These are phyloP conservation scores for Caprella mutica DNA, from an alignment of 2,888 invertebrate species.

Conservation along the genomic window DNA sequence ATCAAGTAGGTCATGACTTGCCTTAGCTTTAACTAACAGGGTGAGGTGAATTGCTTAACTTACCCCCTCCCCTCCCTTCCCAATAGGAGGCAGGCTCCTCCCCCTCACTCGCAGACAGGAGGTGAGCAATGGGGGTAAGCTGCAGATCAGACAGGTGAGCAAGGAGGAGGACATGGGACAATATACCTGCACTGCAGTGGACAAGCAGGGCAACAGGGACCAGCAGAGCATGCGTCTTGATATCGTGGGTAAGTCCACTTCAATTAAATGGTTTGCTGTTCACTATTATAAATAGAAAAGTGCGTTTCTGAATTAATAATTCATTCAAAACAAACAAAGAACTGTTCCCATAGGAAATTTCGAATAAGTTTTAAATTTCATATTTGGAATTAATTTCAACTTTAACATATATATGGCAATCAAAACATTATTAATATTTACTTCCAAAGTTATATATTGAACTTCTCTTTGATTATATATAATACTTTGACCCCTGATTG, in stretches of 20 bases:
- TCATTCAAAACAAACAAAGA: background rate
- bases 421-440: background rate
- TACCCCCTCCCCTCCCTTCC: too few species aligned
- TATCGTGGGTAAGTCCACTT: conserved; percentile 62
- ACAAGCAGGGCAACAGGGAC: conserved; percentile 67
- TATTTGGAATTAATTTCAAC: background rate
- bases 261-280: background rate
- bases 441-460: background rate
- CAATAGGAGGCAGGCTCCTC: conserved; percentile 64
- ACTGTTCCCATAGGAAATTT: background rate
- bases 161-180: conserved; percentile 67
- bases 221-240: conserved; percentile 61
- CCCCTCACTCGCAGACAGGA: conserved; percentile 77
- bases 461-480: background rate
- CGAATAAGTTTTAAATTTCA: background rate
- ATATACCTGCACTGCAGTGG: conserved; percentile 79
- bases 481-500: background rate
- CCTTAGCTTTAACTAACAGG: too few species aligned
- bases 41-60: too few species aligned
- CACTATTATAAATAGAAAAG: background rate
- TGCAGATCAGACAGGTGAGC: conserved; percentile 75
- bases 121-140: conserved; percentile 72
- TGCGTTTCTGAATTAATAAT: background rate
- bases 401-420: background rate
- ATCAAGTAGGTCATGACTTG: too few species aligned